Evolutionary conservation across 2,797 vertebrate species (phyloP).

Genomic region (Gymnocypris eckloni): DNA sequence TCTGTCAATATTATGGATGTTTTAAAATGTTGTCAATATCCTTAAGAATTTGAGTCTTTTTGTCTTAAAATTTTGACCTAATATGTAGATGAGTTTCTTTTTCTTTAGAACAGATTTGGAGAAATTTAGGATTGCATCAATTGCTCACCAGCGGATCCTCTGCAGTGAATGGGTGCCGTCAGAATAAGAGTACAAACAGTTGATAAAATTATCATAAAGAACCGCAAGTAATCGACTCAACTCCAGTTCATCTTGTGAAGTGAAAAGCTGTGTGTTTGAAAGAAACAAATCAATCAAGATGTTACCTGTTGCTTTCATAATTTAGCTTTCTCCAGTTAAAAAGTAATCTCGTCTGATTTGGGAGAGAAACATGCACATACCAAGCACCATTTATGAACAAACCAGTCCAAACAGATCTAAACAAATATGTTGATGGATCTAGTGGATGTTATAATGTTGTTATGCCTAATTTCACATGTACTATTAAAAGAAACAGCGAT

Average conservation of each 20-base stretch:
- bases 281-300: neutral
- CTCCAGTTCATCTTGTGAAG: neutral
- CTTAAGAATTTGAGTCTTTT: neutral
- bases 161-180: neutral
- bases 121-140: neutral
- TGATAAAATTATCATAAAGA: neutral
- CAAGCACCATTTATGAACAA: neutral
- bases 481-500: neutral
- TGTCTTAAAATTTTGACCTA: neutral
- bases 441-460: neutral
- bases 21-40: neutral
- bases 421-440: neutral
- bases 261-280: neutral
- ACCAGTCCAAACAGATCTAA: neutral
- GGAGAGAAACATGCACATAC: neutral
- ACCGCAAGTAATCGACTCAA: neutral
- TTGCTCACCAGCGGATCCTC: neutral
- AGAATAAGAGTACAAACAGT: neutral
- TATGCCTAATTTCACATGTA: neutral
- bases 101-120: neutral
- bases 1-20: neutral
- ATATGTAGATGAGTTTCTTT: neutral
- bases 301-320: neutral
- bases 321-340: neutral
- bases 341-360: neutral